Base-by-base conservation (phyloP, 1,140 invertebrate genomes). In the Holcopasites calliopsidis region DNA sequence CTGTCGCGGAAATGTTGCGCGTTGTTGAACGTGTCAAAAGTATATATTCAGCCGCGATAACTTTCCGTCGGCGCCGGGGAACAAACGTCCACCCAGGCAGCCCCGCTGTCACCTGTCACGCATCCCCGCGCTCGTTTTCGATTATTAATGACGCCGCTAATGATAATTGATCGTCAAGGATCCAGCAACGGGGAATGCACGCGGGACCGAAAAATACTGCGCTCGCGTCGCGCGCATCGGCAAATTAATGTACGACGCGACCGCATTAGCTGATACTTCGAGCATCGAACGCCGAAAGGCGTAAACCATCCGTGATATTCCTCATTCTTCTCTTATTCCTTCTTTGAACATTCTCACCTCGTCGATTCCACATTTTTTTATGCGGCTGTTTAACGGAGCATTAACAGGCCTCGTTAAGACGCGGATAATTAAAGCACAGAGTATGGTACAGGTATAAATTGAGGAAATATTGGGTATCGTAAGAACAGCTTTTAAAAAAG, bases 101-200 rank as follows among this genome's bases (percentile, higher is more conserved):
- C n/a, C 13, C 31, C 49, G 44, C 61, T 80, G 79, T 77, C 73
- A 42, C 35, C 65, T 50, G 54, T 72, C 54, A 38, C 35, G 49
- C 62, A 68, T 47, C 42, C 38, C 52, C 47, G 4, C 44, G 23
- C 40, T 66, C 66, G 50, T 61, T 72, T 77, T 58, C 62, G 60
- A 58, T 81, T 82, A 82, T 82, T 82, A 82, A 82, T 72, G 79
- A 77, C 65, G 31, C 49, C 38, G 49, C 38, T 77, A 80, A 77
- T 58, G 70, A 73, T 81, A 76, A 82, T 81, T 81, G 62, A 81
- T 81, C 50, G 38, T 54, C 70, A 58, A 65, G 23, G 18, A 55
- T 54, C 23, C 18, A 52, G 44, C 35, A 21, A n/a, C n/a, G 31
- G 26, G 42, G 21, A 42, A n/a, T 66, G 64, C 8, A 21, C 55